Evolutionary conservation across 2,888 invertebrate genomes (phyloP).

Genomic region (Therioaphis trifolii): DNA sequence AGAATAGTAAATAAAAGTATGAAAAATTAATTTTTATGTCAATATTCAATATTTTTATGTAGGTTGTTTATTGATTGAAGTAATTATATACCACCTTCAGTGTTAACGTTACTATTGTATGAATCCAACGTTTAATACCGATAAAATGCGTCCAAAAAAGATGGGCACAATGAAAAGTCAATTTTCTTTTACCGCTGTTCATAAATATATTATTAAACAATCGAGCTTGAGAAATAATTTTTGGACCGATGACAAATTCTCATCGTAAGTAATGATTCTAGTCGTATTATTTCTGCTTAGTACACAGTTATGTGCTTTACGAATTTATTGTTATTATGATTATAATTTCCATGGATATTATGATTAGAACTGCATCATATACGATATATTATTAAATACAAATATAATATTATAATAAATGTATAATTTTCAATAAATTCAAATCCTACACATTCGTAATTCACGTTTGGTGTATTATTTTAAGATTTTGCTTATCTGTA

Average conservation of each 20-base stretch:
- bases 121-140: not conserved
- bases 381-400: no score
- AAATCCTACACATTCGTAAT: no score
- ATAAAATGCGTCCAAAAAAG: not conserved
- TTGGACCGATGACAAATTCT: constrained; percentile 27
- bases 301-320: no score
- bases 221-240: constrained; percentile 11
- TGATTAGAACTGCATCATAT: no score
- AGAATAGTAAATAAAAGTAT: not conserved
- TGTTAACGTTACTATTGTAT: no score
- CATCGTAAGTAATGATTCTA: constrained; percentile 15
- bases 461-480: no score
- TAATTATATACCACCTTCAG: not conserved
- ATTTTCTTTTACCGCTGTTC: not conserved
- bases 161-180: not conserved
- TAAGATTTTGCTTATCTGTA: no score
- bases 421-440: no score
- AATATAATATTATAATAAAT: no score
- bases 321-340: no score
- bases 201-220: not conserved
- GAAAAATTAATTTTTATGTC: not conserved
- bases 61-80: not conserved
- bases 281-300: no score
- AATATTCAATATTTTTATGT: not conserved
- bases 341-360: no score